Evolutionary conservation across 2,113 vertebrate species (phyloP).

Genomic region (Hippocampus zosterae): DNA sequence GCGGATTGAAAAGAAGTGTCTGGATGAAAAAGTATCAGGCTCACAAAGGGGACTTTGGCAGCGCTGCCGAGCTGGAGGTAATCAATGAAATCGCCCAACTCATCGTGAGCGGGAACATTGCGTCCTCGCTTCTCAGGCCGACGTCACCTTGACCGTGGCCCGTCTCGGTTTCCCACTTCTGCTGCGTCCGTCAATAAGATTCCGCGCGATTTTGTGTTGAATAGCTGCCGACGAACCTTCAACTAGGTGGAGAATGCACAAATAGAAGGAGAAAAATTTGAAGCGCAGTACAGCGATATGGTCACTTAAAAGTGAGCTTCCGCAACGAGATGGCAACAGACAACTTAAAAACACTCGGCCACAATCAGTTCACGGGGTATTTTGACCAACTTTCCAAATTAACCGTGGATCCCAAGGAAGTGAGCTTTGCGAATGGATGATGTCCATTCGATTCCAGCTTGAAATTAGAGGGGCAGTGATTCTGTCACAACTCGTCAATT

Average conservation of each 20-base stretch:
- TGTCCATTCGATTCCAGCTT: too few species aligned
- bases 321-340: too few species aligned
- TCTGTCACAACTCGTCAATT: too few species aligned
- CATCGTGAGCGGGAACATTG: not conserved
- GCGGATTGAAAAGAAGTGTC: constrained; percentile 1
- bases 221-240: constrained; percentile 32
- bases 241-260: constrained; percentile 28
- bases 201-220: constrained; percentile 16
- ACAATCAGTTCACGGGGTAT: too few species aligned
- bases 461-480: too few species aligned
- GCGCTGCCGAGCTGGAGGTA: not conserved
- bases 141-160: constrained; percentile 40
- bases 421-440: too few species aligned
- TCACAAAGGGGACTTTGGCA: constrained; percentile 10
- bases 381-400: too few species aligned
- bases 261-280: constrained; percentile 9
- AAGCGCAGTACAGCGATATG: too few species aligned
- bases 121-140: constrained; percentile 2
- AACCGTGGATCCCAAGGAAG: too few species aligned
- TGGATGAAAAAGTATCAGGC: constrained; percentile 18
- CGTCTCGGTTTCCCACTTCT: constrained; percentile 2
- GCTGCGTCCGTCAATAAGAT: constrained; percentile 8
- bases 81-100: constrained; percentile 14
- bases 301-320: too few species aligned
- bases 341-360: too few species aligned